Base-by-base conservation (phyloP, 2,888 invertebrate genomes). In the Heteromurus nitidus region DNA sequence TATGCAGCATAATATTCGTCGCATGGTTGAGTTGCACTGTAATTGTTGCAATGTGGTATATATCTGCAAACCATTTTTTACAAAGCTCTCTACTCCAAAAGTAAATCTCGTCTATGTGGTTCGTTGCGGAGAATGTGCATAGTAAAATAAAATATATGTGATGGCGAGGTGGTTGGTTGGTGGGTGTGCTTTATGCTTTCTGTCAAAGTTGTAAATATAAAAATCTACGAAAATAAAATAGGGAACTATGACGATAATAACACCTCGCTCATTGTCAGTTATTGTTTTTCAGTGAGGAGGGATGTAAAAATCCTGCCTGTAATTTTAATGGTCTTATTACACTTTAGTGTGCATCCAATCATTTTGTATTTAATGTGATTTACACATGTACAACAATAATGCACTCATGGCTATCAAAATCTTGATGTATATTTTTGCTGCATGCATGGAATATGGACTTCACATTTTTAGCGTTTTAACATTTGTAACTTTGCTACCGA, bases 281-380 rank as follows among this genome's bases (percentile, higher is more conserved):
- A 60, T 60, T 60, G 60, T 60, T 60, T 60, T 28, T 60, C 9
- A 18, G 60, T 28, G 58, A 58, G n/a, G 58, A 58, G 60, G 60
- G 60, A n/a, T 60, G 60, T n/a, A 60, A n/a, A 60, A 60, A 60
- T 60, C 30, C 60, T 60, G 60, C 18, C 30, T 30, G 60, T 60
- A 9, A 60, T 9, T 60, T 60, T 60, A 30, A 60, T 31, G 60
- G 28, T 60, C 31, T 30, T 60, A 30, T 30, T 60, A 30, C 16
- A 30, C 18, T 55, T 55, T 55, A 26, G 55, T 20, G 24, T 26
- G 26, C 26, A 55, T 24, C 9, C 13, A 55, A 11, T 30, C 60
- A 60, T 30, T 31, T 30, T 31, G 55, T 26, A 24, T 36, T 36
- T 36, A 36, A 5, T 13, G 13, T 5, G 47, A n/a, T 47, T 47